Base-by-base conservation (phyloP, 2,888 invertebrate genomes). In the Allolobophora icterica region DNA sequence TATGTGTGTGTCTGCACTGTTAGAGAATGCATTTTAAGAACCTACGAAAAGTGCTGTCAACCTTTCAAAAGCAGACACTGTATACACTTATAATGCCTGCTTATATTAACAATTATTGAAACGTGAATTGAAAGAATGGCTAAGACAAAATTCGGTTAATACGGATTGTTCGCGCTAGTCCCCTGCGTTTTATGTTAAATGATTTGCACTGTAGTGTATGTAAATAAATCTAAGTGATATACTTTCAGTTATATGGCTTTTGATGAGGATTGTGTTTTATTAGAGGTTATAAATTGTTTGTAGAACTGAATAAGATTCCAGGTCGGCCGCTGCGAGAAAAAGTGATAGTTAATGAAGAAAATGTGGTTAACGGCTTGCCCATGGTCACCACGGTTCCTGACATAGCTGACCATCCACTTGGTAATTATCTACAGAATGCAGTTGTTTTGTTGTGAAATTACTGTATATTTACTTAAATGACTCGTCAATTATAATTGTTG, bases 231-330 rank as follows among this genome's bases (percentile, higher is more conserved):
- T 45, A 15, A 45, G 45, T 45, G 45, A 45, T 45, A n/a, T 71
- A n/a, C n/a, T 71, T 8, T 71, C 71, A 71, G 6, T 71, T 11
- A 71, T n/a, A n/a, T 30, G 71, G 17, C n/a, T 71, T 71, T 30
- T 30, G 71, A n/a, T 71, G n/a, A 71, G n/a, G 8, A 1, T 30
- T n/a, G 30, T 71, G 30, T n/a, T 13, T n/a, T n/a, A 71, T 11
- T n/a, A 71, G n/a, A n/a, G n/a, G 13, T 17, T n/a, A 71, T 71
- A n/a, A 71, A 71, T 71, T 71, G 71, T 71, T 71, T 71, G 71
- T 83, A 94, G 94, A 93, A 90, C 90, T 94, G 91, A 94, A 94
- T 92, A 92, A 92, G 2, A 91, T 94, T 33, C 94, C 94, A 15
- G 94, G 94, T 71, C 84, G 93, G 89, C 93, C 92, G 8, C 84